Evolutionary conservation across 2,113 vertebrate genomes (phyloP).

Genomic region (Circaetus gallicus): DNA sequence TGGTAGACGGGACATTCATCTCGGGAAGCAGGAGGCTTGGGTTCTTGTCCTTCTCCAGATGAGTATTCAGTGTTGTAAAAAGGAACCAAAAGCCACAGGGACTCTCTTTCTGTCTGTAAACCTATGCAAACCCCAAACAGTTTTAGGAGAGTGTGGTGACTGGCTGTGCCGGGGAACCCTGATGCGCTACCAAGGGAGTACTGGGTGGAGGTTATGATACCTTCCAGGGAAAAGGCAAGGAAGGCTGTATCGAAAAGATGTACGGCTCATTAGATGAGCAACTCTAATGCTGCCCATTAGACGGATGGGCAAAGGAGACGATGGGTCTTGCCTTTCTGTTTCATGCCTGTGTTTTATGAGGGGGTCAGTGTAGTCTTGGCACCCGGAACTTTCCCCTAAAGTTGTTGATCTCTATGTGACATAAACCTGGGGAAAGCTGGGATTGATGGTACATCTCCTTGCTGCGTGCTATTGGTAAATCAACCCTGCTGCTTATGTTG

Average conservation of each 20-base stretch:
- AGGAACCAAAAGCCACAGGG: neutral
- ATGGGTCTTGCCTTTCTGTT: neutral
- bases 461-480: neutral
- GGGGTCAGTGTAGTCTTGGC: neutral
- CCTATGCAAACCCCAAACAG: neutral
- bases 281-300: neutral
- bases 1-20: neutral
- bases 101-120: neutral
- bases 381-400: neutral
- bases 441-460: neutral
- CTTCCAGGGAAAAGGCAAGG: neutral
- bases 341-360: neutral
- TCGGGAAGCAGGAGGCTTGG: neutral
- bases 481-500: neutral
- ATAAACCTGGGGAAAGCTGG: neutral
- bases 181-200: neutral
- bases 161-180: neutral
- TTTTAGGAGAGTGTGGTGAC: neutral
- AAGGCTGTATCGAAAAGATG: rapidly evolving
- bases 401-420: neutral
- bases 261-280: neutral
- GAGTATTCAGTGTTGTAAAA: neutral
- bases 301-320: neutral
- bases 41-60: neutral
- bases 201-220: neutral